A percentile compares a stretch with the other conserved stretches of the same genome.
phyloP scores from a whole-genome alignment of 2,113 vertebrate genomes.

The Gopherus evgoodei region DNA sequence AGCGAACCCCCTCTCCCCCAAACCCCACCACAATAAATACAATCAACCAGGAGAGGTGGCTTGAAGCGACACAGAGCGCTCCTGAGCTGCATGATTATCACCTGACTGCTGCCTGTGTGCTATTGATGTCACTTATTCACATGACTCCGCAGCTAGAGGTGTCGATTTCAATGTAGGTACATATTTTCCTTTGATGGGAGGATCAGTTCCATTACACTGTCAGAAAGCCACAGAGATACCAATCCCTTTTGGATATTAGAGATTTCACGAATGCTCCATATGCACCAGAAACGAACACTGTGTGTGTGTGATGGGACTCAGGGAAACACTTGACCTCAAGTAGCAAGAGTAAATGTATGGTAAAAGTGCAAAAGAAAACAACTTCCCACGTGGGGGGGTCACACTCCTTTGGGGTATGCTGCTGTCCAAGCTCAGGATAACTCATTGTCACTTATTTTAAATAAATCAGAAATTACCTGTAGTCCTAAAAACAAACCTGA shows the following conservation, averaged over 20 bases:
- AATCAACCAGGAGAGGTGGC: background rate
- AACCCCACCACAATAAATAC: background rate
- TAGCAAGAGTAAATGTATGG: background rate
- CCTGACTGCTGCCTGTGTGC: background rate
- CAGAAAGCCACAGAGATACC: background rate
- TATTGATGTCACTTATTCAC: background rate
- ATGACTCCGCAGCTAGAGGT: constrained; percentile 3
- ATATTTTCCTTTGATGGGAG: background rate
- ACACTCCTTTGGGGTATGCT: background rate
- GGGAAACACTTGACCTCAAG: background rate
- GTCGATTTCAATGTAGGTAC: constrained; percentile 2
- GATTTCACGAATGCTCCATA: background rate
- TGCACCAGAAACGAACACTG: background rate
- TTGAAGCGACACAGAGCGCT: background rate
- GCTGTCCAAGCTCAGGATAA: background rate
- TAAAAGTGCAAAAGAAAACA: background rate
- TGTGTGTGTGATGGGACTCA: background rate
- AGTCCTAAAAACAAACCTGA: background rate
- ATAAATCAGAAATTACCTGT: background rate
- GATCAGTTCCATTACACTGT: background rate
- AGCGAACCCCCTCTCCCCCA: no score
- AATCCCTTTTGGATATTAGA: background rate
- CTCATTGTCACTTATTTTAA: background rate
- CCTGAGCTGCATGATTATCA: background rate
- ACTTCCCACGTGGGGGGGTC: background rate